These are phyloP conservation scores for Oryzias dopingdopingensis DNA, from an alignment of 2,797 vertebrate genomes.

Conservation along the genomic window DNA sequence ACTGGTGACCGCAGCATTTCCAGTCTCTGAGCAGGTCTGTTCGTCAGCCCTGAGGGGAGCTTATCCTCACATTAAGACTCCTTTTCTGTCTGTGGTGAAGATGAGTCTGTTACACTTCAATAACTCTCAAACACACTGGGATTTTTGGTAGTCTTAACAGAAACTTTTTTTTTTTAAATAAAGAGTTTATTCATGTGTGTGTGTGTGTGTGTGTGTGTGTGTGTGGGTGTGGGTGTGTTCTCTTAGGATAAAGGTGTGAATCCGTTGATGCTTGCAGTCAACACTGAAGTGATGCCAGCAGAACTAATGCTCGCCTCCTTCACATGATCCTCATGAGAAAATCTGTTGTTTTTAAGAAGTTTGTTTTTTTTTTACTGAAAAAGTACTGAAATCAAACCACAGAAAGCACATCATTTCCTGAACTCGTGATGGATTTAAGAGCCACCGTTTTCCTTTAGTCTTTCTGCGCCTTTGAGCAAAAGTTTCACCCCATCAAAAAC, in stretches of 20 bases:
- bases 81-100: constrained; percentile 39
- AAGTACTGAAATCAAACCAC: no score
- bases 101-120: constrained; percentile 46
- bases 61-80: constrained; percentile 21
- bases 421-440: no score
- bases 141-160: constrained; percentile 4
- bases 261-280: constrained; percentile 26
- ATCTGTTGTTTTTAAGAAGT: no score
- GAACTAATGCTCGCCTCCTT: constrained; percentile 4
- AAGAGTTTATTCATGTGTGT: constrained; percentile 22
- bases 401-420: no score
- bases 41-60: constrained; percentile 53
- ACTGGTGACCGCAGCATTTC: constrained; percentile 67
- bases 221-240: constrained; percentile 16
- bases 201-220: no score
- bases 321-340: no score
- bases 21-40: constrained; percentile 56
- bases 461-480: no score
- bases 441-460: no score
- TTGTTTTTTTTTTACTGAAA: no score
- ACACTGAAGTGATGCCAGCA: constrained; percentile 16
- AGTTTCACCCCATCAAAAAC: no score
- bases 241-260: constrained; percentile 26
- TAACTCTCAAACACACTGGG: constrained; percentile 10
- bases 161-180: constrained; percentile 27